Evolutionary conservation across 2,797 vertebrate genomes (phyloP).

Genomic region (Podarcis siculus): DNA sequence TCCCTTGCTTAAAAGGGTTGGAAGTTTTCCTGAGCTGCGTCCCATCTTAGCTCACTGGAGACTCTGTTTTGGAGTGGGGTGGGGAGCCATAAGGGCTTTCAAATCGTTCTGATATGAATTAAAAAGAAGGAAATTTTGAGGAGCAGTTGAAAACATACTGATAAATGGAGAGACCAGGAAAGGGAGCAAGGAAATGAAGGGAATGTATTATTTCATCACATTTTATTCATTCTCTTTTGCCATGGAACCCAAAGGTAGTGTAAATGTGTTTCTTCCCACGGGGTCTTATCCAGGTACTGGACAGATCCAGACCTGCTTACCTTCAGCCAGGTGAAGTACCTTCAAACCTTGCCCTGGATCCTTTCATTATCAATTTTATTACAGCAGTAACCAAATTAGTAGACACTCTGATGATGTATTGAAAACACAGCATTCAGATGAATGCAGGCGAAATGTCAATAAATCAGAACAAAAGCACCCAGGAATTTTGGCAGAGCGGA

Average conservation of each 20-base stretch:
- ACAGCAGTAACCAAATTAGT: not conserved
- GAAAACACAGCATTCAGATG: not conserved
- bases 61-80: no score
- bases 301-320: no score
- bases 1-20: not conserved
- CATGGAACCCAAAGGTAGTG: no score
- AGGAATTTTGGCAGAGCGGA: conserved; percentile 9
- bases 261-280: no score
- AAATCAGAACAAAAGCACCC: conserved; percentile 1
- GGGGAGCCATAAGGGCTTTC: not conserved
- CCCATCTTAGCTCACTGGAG: not conserved
- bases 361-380: not conserved
- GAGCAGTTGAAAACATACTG: not conserved
- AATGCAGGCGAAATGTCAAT: not conserved
- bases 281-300: no score
- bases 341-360: not conserved
- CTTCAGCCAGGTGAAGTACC: no score
- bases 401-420: not conserved
- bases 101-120: not conserved
- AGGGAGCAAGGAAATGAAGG: not conserved
- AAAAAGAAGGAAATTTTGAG: not conserved
- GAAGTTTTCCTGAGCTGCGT: no score
- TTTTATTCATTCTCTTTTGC: not conserved
- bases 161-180: not conserved
- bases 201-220: not conserved